phyloP scores from a whole-genome alignment of 2,888 invertebrate species.

The Odontocerum albicorne region DNA sequence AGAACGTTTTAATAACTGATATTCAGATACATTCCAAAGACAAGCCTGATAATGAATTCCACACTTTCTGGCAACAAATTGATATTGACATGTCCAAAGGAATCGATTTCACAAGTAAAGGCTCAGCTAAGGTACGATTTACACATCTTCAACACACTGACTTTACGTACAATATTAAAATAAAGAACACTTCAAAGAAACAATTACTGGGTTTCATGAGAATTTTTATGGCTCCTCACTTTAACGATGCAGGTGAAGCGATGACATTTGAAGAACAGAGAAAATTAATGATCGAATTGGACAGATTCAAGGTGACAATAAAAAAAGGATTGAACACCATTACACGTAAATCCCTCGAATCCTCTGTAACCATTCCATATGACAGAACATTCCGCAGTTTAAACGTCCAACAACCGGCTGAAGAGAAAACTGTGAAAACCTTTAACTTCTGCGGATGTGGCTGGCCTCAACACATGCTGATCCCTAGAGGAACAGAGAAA shows the following conservation, averaged over 20 bases:
- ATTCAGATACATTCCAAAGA: slow-evolving; percentile 30
- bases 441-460: slow-evolving; percentile 44
- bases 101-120: slow-evolving; percentile 41
- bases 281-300: too few relatives aligned
- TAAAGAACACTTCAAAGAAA: slow-evolving; percentile 21
- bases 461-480: too few relatives aligned
- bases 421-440: slow-evolving; percentile 52
- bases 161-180: slow-evolving; percentile 37
- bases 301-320: slow-evolving; percentile 43
- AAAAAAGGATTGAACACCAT: slow-evolving; percentile 68
- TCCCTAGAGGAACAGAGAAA: slow-evolving; percentile 40
- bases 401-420: slow-evolving; percentile 60
- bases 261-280: slow-evolving; percentile 40
- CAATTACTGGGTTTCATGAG: slow-evolving; percentile 39
- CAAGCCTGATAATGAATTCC: slow-evolving; percentile 39
- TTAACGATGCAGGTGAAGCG: slow-evolving; percentile 38
- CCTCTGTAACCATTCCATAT: slow-evolving; percentile 81
- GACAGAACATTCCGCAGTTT: slow-evolving; percentile 77
- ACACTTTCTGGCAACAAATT: too few relatives aligned
- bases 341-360: slow-evolving; percentile 66
- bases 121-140: slow-evolving; percentile 37
- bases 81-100: slow-evolving; percentile 44
- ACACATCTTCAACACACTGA: slow-evolving; percentile 42
- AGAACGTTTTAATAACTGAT: slow-evolving; percentile 16
- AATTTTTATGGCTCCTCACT: slow-evolving; percentile 43